Evolutionary conservation across 2,113 vertebrate species (phyloP).

Genomic region (Percina caprodes): DNA sequence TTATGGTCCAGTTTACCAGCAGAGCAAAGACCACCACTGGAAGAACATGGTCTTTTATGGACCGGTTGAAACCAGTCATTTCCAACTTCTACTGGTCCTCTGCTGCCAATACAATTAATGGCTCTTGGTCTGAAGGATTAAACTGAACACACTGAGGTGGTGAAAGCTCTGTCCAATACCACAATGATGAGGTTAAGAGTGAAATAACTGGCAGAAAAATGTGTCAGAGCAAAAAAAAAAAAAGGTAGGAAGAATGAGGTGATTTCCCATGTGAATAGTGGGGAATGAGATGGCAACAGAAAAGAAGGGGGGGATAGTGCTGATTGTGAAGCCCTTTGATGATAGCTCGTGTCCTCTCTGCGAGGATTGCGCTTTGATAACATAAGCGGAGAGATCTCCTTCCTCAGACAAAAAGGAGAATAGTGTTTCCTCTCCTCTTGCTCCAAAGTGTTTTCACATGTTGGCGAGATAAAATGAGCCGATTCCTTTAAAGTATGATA

Average conservation of each 20-base stretch:
- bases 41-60: conserved; percentile 21
- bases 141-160: conserved; percentile 14
- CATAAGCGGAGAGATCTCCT: conserved; percentile 17
- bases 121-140: conserved; percentile 10
- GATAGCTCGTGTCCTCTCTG: conserved; percentile 49
- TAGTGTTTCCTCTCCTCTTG: conserved; percentile 24
- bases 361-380: conserved; percentile 56
- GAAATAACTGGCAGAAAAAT: background rate
- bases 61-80: conserved; percentile 25
- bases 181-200: conserved; percentile 20
- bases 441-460: conserved; percentile 16
- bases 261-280: conserved; percentile 34
- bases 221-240: background rate
- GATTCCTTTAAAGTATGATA: conserved; percentile 45
- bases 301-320: conserved; percentile 1
- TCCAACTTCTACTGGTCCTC: background rate
- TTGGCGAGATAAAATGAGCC: conserved; percentile 39
- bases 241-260: conserved; percentile 2
- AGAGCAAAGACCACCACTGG: conserved; percentile 1
- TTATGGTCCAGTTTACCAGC: conserved; percentile 27
- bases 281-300: conserved; percentile 28
- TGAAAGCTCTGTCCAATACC: conserved; percentile 23
- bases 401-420: conserved; percentile 44
- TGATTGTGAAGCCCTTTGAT: conserved; percentile 57
- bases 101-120: background rate